These are phyloP conservation scores for Gymnoscelis rufifasciata DNA, from an alignment of 2,888 invertebrate genomes.

Conservation along the genomic window DNA sequence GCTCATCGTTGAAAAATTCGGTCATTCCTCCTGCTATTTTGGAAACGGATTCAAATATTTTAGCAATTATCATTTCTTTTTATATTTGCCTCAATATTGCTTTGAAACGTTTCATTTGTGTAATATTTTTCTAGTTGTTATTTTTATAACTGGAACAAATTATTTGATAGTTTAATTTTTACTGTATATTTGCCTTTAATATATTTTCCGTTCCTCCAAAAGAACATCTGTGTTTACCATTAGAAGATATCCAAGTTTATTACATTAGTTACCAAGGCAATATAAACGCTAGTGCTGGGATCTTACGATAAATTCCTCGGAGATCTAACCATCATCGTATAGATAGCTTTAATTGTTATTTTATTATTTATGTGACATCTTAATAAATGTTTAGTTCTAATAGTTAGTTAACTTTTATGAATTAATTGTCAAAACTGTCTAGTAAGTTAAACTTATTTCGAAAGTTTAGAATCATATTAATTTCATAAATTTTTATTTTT, in stretches of 20 bases:
- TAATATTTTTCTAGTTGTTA: too few species aligned
- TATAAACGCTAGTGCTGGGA: conserved; percentile 6
- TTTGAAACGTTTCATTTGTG: too few species aligned
- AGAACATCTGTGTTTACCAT: neutral
- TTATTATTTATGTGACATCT: conserved; percentile 31
- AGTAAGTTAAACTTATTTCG: too few species aligned
- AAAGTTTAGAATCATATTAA: too few species aligned
- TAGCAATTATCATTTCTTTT: too few species aligned
- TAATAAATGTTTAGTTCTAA: conserved; percentile 34
- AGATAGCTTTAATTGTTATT: conserved; percentile 30
- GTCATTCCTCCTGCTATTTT: neutral
- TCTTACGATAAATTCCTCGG: conserved; percentile 16
- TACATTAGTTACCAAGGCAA: conserved; percentile 4
- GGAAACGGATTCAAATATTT: neutral
- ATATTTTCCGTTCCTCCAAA: too few species aligned
- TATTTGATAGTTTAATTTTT: too few species aligned
- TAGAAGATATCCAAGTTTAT: neutral
- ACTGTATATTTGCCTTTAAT: too few species aligned
- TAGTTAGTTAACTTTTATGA: conserved; percentile 18
- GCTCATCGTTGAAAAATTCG: neutral
- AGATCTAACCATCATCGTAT: conserved; percentile 22
- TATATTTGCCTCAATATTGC: too few species aligned
- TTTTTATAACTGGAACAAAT: too few species aligned
- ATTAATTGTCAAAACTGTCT: too few species aligned
- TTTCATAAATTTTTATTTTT: too few species aligned